phyloP scores from a whole-genome alignment of 1,140 invertebrate genomes.

The Acromyrmex heyeri region DNA sequence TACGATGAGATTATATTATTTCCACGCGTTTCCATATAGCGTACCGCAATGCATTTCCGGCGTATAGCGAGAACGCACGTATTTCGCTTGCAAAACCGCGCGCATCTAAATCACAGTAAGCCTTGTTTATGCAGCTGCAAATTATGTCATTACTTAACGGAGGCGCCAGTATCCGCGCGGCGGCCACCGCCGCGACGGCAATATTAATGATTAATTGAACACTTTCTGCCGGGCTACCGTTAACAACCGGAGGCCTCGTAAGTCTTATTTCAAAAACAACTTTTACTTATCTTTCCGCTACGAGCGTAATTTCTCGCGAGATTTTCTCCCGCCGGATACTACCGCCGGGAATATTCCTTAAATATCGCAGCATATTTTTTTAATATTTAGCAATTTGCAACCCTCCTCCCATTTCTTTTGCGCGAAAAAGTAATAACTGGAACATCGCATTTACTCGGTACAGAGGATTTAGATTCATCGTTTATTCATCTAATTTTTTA shows the following conservation, averaged over 20 bases:
- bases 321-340: not conserved
- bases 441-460: constrained; percentile 4
- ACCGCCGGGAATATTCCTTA: constrained; percentile 29
- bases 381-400: not conserved
- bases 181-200: constrained; percentile 6
- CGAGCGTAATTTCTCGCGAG: constrained; percentile 42
- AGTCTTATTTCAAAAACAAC: constrained; percentile 35
- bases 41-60: constrained; percentile 28
- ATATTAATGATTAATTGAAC: constrained; percentile 71
- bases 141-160: constrained; percentile 82
- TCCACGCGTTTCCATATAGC: constrained; percentile 6
- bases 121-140: constrained; percentile 82
- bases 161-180: constrained; percentile 8
- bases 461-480: not conserved
- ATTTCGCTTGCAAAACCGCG: constrained; percentile 73
- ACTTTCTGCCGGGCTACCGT: constrained; percentile 21
- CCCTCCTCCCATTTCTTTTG: not conserved
- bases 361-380: constrained; percentile 37
- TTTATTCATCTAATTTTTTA: not conserved
- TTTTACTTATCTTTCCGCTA: constrained; percentile 50
- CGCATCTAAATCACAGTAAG: constrained; percentile 80
- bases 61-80: constrained; percentile 24
- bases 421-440: not conserved
- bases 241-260: constrained; percentile 14
- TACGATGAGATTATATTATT: constrained; percentile 38